These are phyloP conservation scores for Florisuga fusca DNA, from an alignment of 2,797 vertebrate species.

Conservation along the genomic window DNA sequence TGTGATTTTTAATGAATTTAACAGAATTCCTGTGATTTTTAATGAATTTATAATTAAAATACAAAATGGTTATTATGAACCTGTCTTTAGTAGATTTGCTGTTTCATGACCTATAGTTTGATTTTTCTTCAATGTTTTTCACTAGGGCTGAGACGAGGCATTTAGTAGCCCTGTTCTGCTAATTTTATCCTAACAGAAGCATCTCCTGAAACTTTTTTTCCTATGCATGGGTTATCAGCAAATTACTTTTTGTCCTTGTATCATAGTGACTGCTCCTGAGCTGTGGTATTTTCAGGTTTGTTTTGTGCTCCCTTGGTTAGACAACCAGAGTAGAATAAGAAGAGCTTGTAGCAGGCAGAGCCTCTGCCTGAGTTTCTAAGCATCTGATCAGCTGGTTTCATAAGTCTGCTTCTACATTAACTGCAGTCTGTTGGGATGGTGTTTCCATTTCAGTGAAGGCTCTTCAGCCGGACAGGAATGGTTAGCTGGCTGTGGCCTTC, in stretches of 20 bases:
- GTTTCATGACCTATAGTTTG: background rate
- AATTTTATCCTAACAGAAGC: background rate
- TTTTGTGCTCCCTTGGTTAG: background rate
- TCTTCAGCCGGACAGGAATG: background rate
- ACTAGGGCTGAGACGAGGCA: background rate
- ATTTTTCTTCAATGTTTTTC: background rate
- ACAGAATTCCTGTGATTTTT: background rate
- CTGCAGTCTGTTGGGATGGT: background rate
- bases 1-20: too few relatives aligned
- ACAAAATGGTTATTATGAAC: background rate
- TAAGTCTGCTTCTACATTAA: background rate
- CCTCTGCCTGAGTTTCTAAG: background rate
- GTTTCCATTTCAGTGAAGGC: background rate
- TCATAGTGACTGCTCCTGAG: background rate
- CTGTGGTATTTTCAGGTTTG: background rate
- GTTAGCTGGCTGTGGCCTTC: background rate
- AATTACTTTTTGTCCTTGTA: background rate
- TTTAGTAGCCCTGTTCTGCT: background rate
- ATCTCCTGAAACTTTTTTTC: background rate
- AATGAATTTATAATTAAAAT: slow-evolving; percentile 55
- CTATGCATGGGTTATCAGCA: background rate
- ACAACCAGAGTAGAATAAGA: fast-evolving
- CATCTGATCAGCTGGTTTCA: background rate
- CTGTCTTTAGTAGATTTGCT: slow-evolving; percentile 33
- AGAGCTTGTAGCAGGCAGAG: background rate